Conservation (phyloP, 2,797 vertebrate genomes). For the Peromyscus attwateri region DNA sequence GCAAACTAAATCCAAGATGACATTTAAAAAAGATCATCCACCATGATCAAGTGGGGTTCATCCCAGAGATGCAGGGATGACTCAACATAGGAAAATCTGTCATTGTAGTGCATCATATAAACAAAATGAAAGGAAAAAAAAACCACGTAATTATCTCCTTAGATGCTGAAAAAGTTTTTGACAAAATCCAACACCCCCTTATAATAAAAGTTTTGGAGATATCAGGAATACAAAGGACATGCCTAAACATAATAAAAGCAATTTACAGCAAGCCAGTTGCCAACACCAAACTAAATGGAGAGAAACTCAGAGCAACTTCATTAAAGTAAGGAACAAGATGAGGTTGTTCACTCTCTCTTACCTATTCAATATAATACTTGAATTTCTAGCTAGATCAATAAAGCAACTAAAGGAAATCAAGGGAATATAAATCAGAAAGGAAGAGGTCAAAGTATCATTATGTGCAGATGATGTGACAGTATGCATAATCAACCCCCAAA, state of each 20-base stretch:
- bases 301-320: not conserved
- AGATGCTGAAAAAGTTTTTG: not conserved
- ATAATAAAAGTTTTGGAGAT: not conserved
- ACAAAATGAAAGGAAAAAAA: not conserved
- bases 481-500: not conserved
- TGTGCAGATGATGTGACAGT: not conserved
- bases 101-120: not conserved
- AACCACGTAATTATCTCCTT: not conserved
- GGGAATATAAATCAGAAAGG: not conserved
- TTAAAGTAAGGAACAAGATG: not conserved
- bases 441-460: not conserved
- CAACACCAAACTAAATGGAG: not conserved
- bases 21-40: not conserved
- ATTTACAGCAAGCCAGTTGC: not conserved
- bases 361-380: not conserved
- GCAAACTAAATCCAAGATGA: not conserved
- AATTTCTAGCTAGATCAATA: not conserved
- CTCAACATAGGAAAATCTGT: not conserved
- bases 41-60: not conserved
- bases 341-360: not conserved
- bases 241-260: not conserved
- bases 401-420: not conserved
- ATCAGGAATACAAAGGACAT: not conserved
- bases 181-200: not conserved
- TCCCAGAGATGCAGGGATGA: not conserved